Conservation (phyloP, 2,888 invertebrate genomes). For the Busseola fusca region DNA sequence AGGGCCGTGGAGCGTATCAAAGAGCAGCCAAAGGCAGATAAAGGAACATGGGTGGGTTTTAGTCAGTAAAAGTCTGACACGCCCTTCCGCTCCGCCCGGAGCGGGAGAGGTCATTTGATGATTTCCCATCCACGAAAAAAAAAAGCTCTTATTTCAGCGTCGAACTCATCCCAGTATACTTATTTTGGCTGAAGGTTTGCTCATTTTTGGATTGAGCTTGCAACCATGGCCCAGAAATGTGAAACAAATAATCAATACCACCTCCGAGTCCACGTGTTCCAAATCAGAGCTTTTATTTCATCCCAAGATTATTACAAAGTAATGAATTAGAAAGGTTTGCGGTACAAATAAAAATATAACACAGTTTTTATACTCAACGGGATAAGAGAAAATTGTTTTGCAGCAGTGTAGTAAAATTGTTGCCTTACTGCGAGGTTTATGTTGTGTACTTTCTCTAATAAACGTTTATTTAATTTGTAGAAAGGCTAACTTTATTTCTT, state of each 20-base stretch:
- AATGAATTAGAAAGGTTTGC: conserved; percentile 45
- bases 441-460: conserved; percentile 34
- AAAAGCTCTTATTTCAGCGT: too few relatives aligned
- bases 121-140: too few relatives aligned
- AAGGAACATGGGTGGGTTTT: too few relatives aligned
- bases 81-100: too few relatives aligned
- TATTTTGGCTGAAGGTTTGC: background rate
- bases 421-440: conserved; percentile 29
- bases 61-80: too few relatives aligned
- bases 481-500: conserved; percentile 5
- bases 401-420: conserved; percentile 39
- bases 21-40: too few relatives aligned
- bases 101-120: too few relatives aligned
- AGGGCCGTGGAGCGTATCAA: too few relatives aligned
- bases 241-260: background rate
- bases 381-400: conserved; percentile 51
- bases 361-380: conserved; percentile 44
- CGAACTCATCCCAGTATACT: background rate
- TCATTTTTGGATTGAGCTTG: background rate
- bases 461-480: conserved; percentile 27
- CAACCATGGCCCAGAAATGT: background rate
- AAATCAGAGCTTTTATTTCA: conserved; percentile 18
- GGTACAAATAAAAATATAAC: conserved; percentile 31
- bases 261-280: conserved; percentile 1
- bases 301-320: conserved; percentile 12